Conservation (phyloP, 2,888 invertebrate species). For the Limnephilus auricula region DNA sequence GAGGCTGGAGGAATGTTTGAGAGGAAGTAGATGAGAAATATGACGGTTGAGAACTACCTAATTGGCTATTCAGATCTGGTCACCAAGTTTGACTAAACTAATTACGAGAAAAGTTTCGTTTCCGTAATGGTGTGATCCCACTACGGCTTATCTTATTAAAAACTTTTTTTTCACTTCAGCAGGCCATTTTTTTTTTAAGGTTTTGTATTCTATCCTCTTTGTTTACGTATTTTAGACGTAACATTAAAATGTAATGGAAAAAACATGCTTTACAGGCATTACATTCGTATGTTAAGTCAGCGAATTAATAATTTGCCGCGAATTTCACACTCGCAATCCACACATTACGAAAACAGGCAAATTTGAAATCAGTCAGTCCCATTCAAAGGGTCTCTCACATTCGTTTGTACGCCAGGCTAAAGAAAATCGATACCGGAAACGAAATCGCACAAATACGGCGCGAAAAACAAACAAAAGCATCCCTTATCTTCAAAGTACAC, state of each 20-base stretch:
- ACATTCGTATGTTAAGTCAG: neutral
- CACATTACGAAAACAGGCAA: constrained; percentile 30
- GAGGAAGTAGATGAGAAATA: no score
- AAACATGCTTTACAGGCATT: neutral
- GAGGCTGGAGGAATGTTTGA: no score
- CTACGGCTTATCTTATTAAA: no score
- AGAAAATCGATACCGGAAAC: constrained; percentile 65
- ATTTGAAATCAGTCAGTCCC: constrained; percentile 45
- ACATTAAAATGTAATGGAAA: neutral
- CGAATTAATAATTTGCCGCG: neutral
- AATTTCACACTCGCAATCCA: neutral
- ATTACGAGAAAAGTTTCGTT: no score
- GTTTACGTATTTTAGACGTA: neutral
- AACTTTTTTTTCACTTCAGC: no score
- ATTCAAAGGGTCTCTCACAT: constrained; percentile 35
- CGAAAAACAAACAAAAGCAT: constrained; percentile 58
- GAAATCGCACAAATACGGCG: constrained; percentile 48
- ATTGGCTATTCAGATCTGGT: no score
- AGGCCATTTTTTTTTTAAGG: neutral
- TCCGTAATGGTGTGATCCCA: no score
- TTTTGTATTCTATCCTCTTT: neutral
- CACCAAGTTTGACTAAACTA: no score
- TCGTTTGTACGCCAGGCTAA: constrained; percentile 35
- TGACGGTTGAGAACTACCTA: no score
- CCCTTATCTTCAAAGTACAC: constrained; percentile 60